These are phyloP conservation scores for Drosophila seguyi DNA, from an alignment of 1,140 invertebrate genomes.

Conservation along the genomic window DNA sequence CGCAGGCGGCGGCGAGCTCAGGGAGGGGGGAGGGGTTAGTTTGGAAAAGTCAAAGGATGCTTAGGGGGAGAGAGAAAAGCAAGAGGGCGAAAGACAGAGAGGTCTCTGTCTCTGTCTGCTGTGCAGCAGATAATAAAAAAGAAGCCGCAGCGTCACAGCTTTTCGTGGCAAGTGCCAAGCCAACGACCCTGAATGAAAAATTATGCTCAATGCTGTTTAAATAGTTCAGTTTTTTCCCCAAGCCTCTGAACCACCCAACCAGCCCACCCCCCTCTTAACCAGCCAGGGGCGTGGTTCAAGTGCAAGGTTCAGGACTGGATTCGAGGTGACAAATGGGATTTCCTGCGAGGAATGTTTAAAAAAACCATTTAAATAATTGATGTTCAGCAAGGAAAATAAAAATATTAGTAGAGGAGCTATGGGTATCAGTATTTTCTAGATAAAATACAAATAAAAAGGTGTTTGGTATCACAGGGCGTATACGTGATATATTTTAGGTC, in stretches of 20 bases:
- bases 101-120: slow-evolving; percentile 16
- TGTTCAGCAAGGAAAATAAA: no score
- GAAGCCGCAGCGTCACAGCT: slow-evolving; percentile 38
- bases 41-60: slow-evolving; percentile 15
- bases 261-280: background rate
- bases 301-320: slow-evolving; percentile 31
- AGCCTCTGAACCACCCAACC: no score
- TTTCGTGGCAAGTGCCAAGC: slow-evolving; percentile 37
- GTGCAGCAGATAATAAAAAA: slow-evolving; percentile 57
- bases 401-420: no score
- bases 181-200: slow-evolving; percentile 71
- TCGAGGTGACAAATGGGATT: background rate
- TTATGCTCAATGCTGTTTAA: slow-evolving; percentile 60
- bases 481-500: background rate
- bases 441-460: no score
- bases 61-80: background rate
- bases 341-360: background rate
- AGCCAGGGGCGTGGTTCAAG: slow-evolving; percentile 41
- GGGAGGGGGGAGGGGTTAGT: background rate
- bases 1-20: slow-evolving; percentile 1
- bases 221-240: slow-evolving; percentile 35
- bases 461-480: background rate
- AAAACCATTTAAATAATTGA: slow-evolving; percentile 1
- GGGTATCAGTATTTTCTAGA: no score
- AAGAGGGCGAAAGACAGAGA: background rate